A percentile compares a stretch with the other conserved stretches of the same genome.
Evolutionary conservation across 2,888 invertebrate species (phyloP).

Genomic region (Mythimna vitellina): DNA sequence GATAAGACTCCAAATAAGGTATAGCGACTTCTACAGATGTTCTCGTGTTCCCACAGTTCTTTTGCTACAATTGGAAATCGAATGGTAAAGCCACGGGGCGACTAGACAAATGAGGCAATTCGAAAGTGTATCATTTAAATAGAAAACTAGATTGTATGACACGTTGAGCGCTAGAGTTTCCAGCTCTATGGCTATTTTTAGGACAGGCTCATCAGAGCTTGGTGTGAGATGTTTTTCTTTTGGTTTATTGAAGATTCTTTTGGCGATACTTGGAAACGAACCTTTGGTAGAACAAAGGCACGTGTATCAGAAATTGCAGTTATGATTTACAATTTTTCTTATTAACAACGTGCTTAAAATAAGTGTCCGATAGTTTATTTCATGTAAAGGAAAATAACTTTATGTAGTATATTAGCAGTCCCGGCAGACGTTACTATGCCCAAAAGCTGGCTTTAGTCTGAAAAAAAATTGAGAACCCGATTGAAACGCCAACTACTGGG

Average conservation of each 20-base stretch:
- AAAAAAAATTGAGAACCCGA: no score
- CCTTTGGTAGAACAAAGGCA: no score
- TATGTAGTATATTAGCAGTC: no score
- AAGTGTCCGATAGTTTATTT: no score
- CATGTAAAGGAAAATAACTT: no score
- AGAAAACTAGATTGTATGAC: constrained; percentile 75
- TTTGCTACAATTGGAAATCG: constrained; percentile 69
- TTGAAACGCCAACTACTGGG: no score
- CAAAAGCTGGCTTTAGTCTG: no score
- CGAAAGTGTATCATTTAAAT: constrained; percentile 76
- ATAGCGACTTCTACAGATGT: constrained; percentile 59
- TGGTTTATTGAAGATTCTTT: background rate
- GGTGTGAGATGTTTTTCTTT: constrained; percentile 1
- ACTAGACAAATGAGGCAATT: constrained; percentile 73
- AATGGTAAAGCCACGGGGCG: constrained; percentile 59
- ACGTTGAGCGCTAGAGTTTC: constrained; percentile 60
- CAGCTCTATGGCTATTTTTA: constrained; percentile 44
- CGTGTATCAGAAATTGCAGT: no score
- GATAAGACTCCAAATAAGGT: constrained; percentile 53
- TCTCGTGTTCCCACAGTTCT: constrained; percentile 61
- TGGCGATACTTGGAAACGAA: background rate
- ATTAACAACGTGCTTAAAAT: no score
- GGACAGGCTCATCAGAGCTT: constrained; percentile 26
- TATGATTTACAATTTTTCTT: no score
- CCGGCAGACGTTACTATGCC: no score